phyloP scores from a whole-genome alignment of 2,113 vertebrate genomes.

The Todiramphus saurophagus region DNA sequence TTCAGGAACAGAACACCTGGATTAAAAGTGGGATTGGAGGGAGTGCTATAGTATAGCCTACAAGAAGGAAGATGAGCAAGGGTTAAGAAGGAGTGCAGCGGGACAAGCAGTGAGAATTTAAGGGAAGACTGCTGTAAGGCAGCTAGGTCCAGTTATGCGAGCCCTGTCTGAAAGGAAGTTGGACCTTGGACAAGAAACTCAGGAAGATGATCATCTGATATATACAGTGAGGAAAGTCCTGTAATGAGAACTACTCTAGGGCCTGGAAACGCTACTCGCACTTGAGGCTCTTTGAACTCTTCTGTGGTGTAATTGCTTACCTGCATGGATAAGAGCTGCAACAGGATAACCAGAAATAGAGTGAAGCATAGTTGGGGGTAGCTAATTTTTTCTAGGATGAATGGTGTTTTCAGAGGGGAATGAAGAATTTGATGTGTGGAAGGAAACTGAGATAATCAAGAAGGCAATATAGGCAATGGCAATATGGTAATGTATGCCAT shows the following conservation, averaged over 20 bases:
- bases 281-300: neutral
- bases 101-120: neutral
- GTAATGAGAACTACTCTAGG: neutral
- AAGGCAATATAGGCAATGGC: neutral
- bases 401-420: neutral
- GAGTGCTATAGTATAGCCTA: neutral
- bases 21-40: neutral
- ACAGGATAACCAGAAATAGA: neutral
- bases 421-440: conserved; percentile 20
- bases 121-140: neutral
- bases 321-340: neutral
- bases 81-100: neutral
- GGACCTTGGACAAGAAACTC: neutral
- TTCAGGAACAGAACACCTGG: neutral
- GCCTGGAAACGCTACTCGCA: neutral
- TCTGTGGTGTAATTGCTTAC: neutral
- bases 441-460: conserved; percentile 42
- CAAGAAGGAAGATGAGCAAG: neutral
- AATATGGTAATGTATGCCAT: conserved; percentile 13
- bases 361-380: neutral
- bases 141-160: neutral
- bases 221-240: neutral
- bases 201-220: neutral
- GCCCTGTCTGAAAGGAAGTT: neutral
- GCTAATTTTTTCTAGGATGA: neutral